A percentile compares a stretch with the other conserved stretches of the same genome.
Evolutionary conservation across 2,888 invertebrate species (phyloP).

Genomic region (Blera fallax): DNA sequence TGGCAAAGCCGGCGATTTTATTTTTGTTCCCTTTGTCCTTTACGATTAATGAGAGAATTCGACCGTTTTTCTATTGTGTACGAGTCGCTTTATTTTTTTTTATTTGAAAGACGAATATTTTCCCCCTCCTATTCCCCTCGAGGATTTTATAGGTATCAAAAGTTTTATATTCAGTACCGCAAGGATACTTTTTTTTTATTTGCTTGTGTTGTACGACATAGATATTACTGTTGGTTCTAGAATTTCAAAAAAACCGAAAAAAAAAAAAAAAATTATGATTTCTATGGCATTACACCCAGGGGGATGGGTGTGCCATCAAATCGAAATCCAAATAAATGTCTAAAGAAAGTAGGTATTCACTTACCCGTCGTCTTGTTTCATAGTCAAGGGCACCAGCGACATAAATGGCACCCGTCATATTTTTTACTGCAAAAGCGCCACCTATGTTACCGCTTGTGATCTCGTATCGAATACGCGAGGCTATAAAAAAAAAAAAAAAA

Average conservation of each 20-base stretch:
- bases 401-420: conserved; percentile 99
- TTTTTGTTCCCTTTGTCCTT: conserved; percentile 6
- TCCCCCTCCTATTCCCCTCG: neutral
- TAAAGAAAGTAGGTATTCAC: conserved; percentile 78
- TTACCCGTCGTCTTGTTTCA: conserved; percentile 97
- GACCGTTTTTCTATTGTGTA: conserved; percentile 49
- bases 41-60: conserved; percentile 49
- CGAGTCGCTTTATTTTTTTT: conserved; percentile 17
- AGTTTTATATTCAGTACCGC: conserved; percentile 8
- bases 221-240: conserved; percentile 5
- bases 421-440: conserved; percentile 98
- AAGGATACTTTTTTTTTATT: neutral
- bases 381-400: conserved; percentile 98
- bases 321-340: neutral
- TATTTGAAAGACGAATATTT: conserved; percentile 8
- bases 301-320: conserved; percentile 1
- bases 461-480: conserved; percentile 99
- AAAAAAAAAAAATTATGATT: conserved; percentile 5
- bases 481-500: conserved; percentile 84
- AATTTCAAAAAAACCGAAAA: conserved; percentile 2
- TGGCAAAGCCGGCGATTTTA: neutral
- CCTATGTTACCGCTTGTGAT: conserved; percentile 99
- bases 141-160: conserved; percentile 43
- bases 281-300: neutral
- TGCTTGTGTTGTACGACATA: neutral